Base-by-base conservation (phyloP, 1,140 invertebrate genomes). In the Bombus ignitus region DNA sequence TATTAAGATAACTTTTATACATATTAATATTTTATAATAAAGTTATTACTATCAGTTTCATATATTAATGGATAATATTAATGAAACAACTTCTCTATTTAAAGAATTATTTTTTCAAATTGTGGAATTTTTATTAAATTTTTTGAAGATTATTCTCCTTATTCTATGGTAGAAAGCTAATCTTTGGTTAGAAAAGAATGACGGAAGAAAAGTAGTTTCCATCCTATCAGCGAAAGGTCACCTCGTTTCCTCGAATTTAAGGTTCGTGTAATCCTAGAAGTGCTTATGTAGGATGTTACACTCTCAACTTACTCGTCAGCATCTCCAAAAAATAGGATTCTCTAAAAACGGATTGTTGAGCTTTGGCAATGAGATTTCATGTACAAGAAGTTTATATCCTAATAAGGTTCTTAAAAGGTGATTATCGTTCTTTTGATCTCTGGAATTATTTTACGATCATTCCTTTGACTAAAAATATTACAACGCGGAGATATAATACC, bases 201-300 rank as follows among this genome's bases (percentile, higher is more conserved):
- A 75, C 12, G 44, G 10, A 35, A 28, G 42, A 6, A 73, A 25
- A 25, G 72, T 18, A 53, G 72, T 35, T 47, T 35, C 47, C 28
- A 32, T 53, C 28, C 22, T 53, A 57, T 75, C 47, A 37, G 13
- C 12, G 32, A 25, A 15, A 35, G 32, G 47, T 75, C 47, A 57
- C n/a, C 44, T 75, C 32, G 32, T 75, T 75, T 22, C 18, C 42
- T 75, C 35, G 47, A 57, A 76, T 76, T 59, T 37, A 35, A 57
- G 25, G 25, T 4, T 57, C 25, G 25, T 18, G 74, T 76, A 76
- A 76, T 76, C n/a, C 9, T 59, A n/a, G 47, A 37, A 76, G 13
- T 76, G 47, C 25, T 76, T 76, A 28, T 53, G 47, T 76, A 37
- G 74, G 35, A 28, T 57, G 44, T 74, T 74, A 53, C 44, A 74